Evolutionary conservation across 1,140 invertebrate species (phyloP), one percentile per base, ranked within the genome.

Genomic region (Zaprionus lachaisei): DNA sequence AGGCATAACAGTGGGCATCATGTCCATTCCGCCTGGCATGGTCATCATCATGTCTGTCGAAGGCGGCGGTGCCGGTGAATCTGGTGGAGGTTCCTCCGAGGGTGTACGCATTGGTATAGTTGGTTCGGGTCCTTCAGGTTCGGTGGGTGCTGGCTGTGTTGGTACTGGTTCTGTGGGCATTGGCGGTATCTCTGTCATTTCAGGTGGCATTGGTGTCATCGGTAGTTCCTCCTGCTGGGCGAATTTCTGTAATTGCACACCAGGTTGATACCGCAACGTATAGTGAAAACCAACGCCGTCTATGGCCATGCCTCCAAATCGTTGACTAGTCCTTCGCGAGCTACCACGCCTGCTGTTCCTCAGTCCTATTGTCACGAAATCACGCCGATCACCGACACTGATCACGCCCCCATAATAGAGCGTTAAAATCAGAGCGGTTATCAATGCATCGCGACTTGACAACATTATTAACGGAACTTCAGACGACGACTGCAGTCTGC

Each of bases 381-480:
- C 82, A 49, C 58, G 73, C 22, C 62, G 69, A 63, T 60, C 83
- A 55, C 54, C 60, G 24, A 37, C 56, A 17, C 22, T 41, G n/a
- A 34, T 67, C 77, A 80, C 86, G 79, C 79, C 83, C 80, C 76
- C 79, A 89, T 89, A 80, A 80, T 85, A 85, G 63, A 89, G 78
- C 84, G 82, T 79, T 69, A 91, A 87, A 84, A 91, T 63, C 58
- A 89, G 72, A 74, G 79, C 83, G 72, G 75, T 89, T 89, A 91
- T 91, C 82, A 77, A 31, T 55, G 71, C 84, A 79, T 81, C 72
- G 78, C 85, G 80, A 76, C 67, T 77, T 76, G 72, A 81, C 90
- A 91, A 92, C 90, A 91, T 91, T 91, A 83, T 91, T 89, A 91
- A 90, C 90, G 89, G 90, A 91, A 91, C 79, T 79, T 41, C 81